phyloP scores from a whole-genome alignment of 2,797 vertebrate species.

The Linurgus olivaceus region DNA sequence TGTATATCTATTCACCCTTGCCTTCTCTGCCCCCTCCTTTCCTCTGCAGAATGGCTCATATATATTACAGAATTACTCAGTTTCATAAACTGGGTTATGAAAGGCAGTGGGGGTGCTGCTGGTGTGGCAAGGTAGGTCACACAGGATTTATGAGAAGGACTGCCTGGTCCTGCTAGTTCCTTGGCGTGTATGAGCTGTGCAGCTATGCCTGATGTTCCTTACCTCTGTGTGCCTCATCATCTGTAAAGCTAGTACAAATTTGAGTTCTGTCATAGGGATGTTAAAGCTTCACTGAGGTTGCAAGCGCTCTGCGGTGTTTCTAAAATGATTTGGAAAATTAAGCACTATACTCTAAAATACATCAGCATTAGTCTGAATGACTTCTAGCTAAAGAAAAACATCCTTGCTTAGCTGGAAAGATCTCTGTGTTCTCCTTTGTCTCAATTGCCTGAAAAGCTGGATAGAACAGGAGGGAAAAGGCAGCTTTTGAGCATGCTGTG shows the following conservation, averaged over 20 bases:
- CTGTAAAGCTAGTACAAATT: background rate
- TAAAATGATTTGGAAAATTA: background rate
- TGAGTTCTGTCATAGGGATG: background rate
- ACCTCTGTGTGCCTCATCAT: background rate
- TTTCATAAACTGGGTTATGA: conserved; percentile 53
- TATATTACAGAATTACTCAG: conserved; percentile 49
- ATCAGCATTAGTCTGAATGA: background rate
- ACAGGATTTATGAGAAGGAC: conserved; percentile 5
- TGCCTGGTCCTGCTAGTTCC: background rate
- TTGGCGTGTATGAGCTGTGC: rapidly evolving
- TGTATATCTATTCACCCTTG: conserved; percentile 18
- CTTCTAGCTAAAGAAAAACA: background rate
- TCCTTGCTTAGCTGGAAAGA: background rate
- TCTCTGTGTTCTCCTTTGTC: background rate
- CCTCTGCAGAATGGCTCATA: conserved; percentile 24
- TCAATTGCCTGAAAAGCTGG: conserved; percentile 29
- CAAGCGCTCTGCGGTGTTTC: background rate
- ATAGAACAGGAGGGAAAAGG: background rate
- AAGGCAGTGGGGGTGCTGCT: background rate
- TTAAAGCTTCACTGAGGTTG: background rate
- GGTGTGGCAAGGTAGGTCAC: conserved; percentile 14
- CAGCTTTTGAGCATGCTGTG: conserved; percentile 23
- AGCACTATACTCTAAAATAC: background rate
- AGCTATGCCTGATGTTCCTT: background rate
- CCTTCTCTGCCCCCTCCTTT: conserved; percentile 18